Conservation (phyloP, 2,113 vertebrate genomes). For the Rhinolophus sinicus region DNA sequence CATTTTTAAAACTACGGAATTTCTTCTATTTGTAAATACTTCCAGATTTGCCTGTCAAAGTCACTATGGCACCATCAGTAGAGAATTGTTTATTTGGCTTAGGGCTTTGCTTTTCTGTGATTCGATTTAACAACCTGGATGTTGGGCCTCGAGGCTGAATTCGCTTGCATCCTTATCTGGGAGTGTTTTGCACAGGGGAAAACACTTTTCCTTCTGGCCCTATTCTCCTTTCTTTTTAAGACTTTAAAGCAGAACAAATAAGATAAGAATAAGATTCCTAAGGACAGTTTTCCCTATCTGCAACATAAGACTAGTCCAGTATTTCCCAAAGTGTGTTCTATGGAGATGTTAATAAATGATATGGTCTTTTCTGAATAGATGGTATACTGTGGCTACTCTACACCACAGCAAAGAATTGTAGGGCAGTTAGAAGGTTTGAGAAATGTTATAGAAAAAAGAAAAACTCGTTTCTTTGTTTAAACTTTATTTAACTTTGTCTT, state of each 20-base stretch:
- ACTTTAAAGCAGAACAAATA: conserved; percentile 69
- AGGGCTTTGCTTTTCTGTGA: conserved; percentile 62
- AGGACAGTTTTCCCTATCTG: conserved; percentile 59
- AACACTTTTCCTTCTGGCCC: conserved; percentile 65
- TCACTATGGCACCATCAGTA: conserved; percentile 64
- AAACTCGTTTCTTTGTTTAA: conserved; percentile 51
- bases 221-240: conserved; percentile 68
- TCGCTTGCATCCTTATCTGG: conserved; percentile 69
- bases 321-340: conserved; percentile 48
- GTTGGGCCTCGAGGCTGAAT: conserved; percentile 52
- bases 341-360: conserved; percentile 70
- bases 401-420: conserved; percentile 35
- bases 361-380: conserved; percentile 1
- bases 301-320: background rate
- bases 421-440: conserved; percentile 50
- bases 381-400: background rate
- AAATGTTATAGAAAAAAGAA: background rate
- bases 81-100: conserved; percentile 76
- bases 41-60: conserved; percentile 68
- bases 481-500: conserved; percentile 18
- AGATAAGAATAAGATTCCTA: conserved; percentile 68
- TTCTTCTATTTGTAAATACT: conserved; percentile 61
- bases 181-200: conserved; percentile 49
- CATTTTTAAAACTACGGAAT: conserved; percentile 46
- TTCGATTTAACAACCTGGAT: conserved; percentile 66